A percentile compares a stretch with the other conserved stretches of the same genome.
These are phyloP conservation scores for Glyptemys insculpta DNA, from an alignment of 2,797 vertebrate species.

Conservation along the genomic window DNA sequence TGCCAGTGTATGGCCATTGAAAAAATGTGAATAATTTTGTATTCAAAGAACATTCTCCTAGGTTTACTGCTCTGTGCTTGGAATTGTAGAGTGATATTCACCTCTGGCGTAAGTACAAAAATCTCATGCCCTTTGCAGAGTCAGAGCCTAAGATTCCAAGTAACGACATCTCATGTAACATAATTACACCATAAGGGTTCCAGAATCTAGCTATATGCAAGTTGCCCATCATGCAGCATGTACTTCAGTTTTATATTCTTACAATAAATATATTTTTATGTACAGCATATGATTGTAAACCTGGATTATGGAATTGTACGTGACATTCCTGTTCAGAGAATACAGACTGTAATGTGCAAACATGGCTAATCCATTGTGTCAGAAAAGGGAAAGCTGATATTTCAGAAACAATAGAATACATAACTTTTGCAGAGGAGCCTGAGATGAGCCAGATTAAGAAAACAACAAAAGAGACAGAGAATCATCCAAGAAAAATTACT, in stretches of 20 bases:
- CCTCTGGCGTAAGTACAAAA: neutral
- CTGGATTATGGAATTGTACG: neutral
- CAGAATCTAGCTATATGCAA: neutral
- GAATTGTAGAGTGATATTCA: neutral
- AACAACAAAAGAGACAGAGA: slow-evolving; percentile 13
- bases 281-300: neutral
- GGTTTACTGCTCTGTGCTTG: neutral
- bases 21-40: neutral
- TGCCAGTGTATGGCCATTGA: neutral
- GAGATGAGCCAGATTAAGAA: neutral
- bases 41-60: neutral
- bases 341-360: neutral
- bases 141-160: neutral
- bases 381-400: neutral
- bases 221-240: fast-evolving
- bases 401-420: neutral
- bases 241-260: slow-evolving; percentile 2
- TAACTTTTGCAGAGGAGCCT: slow-evolving; percentile 11
- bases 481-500: neutral
- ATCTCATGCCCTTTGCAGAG: neutral
- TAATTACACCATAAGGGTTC: neutral
- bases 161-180: neutral
- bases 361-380: neutral
- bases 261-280: neutral
- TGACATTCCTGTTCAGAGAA: slow-evolving; percentile 1